These are phyloP conservation scores for Hydrophis major DNA, from an alignment of 2,797 vertebrate genomes.

Conservation along the genomic window DNA sequence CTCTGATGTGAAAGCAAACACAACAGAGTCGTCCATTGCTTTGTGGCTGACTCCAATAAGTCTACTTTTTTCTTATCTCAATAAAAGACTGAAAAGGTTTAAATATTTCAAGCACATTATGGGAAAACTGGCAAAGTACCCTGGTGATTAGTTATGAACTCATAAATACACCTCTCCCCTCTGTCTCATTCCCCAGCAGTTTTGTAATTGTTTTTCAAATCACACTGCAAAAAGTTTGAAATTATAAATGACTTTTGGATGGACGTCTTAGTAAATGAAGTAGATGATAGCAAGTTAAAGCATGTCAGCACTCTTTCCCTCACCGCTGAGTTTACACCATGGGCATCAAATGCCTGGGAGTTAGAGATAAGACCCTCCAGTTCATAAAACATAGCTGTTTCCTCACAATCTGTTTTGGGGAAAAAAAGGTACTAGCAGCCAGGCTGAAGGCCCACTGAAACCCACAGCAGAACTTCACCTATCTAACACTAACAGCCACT, in stretches of 20 bases:
- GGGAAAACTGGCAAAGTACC: neutral
- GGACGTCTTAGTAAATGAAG: neutral
- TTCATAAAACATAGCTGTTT: neutral
- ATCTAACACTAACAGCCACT: conserved; percentile 43
- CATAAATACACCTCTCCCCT: neutral
- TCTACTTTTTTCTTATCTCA: neutral
- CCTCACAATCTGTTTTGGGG: neutral
- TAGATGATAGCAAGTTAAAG: neutral
- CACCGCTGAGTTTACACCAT: neutral
- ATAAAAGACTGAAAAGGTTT: neutral
- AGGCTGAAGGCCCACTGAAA: conserved; percentile 45
- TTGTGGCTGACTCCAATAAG: neutral
- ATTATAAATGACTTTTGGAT: neutral
- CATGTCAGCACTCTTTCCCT: neutral
- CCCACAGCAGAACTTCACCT: conserved; percentile 43
- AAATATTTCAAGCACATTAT: neutral
- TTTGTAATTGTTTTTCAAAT: neutral
- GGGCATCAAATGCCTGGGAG: neutral
- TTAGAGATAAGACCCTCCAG: neutral
- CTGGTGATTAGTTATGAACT: neutral
- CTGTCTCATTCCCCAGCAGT: neutral
- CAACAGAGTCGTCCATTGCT: neutral
- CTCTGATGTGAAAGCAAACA: neutral
- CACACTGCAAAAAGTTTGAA: neutral
- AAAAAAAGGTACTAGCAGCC: conserved; percentile 33